Evolutionary conservation across 1,140 invertebrate species (phyloP).

Genomic region (Euwallacea similis): DNA sequence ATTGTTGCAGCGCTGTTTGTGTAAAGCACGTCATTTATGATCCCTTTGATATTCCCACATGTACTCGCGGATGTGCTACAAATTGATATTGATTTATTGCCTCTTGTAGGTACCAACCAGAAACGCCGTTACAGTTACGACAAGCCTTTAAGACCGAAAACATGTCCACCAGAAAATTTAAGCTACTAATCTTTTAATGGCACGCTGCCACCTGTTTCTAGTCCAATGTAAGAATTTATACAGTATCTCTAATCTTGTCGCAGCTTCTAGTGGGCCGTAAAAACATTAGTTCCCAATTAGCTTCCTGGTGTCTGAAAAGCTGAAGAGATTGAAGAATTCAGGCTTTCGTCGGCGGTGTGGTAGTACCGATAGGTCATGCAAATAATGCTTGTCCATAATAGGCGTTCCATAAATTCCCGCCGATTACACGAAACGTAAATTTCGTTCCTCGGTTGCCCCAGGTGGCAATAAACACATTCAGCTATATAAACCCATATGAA

Average conservation of each 20-base stretch:
- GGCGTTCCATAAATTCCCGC: conserved; percentile 32
- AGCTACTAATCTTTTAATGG: no score
- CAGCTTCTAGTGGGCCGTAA: no score
- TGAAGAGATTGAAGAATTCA: no score
- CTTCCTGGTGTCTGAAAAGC: no score
- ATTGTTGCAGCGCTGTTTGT: conserved; percentile 46
- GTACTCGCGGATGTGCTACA: conserved; percentile 46
- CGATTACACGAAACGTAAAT: conserved; percentile 34
- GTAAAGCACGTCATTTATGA: conserved; percentile 43
- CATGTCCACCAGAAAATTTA: no score
- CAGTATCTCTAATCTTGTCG: no score
- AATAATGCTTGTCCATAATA: conserved; percentile 25
- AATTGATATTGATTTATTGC: conserved; percentile 46
- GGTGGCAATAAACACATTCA: conserved; percentile 37
- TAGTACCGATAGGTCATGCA: conserved; percentile 3
- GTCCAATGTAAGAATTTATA: no score
- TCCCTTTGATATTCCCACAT: conserved; percentile 46
- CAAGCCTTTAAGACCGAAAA: no score
- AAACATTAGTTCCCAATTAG: no score
- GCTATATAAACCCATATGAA: conserved; percentile 35
- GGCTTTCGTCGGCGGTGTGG: no score
- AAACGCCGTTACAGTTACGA: no score
- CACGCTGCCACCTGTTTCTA: no score
- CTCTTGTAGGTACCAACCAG: background rate
- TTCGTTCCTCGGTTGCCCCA: conserved; percentile 21